Conservation (phyloP, 2,113 vertebrate genomes). For the Alosa alosa region DNA sequence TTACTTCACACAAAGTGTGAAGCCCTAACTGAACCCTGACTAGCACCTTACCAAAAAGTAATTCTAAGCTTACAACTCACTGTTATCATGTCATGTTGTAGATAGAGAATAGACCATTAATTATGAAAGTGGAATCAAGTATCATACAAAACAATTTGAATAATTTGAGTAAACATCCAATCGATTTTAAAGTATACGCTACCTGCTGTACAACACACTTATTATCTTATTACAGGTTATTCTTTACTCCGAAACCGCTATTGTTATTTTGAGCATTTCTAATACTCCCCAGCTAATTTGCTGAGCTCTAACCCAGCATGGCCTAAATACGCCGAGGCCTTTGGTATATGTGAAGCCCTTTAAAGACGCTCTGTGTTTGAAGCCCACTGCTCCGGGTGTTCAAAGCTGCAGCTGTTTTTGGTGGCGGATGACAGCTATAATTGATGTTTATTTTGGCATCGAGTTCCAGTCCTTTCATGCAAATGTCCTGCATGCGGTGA, state of each 20-base stretch:
- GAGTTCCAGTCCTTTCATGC: slow-evolving; percentile 76
- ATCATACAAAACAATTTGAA: not conserved
- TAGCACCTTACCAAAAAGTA: not conserved
- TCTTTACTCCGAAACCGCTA: not conserved
- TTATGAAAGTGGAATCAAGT: not conserved
- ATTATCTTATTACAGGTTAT: not conserved
- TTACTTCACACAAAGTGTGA: not conserved
- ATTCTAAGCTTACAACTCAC: not conserved
- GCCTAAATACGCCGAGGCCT: slow-evolving; percentile 72
- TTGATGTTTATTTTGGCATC: slow-evolving; percentile 81
- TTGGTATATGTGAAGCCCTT: slow-evolving; percentile 65
- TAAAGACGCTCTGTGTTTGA: slow-evolving; percentile 72
- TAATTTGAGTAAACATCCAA: not conserved
- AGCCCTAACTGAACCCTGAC: not conserved
- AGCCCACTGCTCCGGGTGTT: slow-evolving; percentile 75
- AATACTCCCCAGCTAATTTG: slow-evolving; percentile 48
- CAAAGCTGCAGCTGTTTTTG: slow-evolving; percentile 82
- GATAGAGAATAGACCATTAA: not conserved
- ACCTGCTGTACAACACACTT: not conserved
- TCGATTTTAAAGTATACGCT: not conserved
- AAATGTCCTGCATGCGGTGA: slow-evolving; percentile 72
- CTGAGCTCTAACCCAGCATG: slow-evolving; percentile 49
- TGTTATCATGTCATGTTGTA: not conserved
- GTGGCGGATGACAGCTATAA: slow-evolving; percentile 79
- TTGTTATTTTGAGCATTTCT: not conserved